Conservation (phyloP, 2,888 invertebrate species). For the Orthosia incerta region DNA sequence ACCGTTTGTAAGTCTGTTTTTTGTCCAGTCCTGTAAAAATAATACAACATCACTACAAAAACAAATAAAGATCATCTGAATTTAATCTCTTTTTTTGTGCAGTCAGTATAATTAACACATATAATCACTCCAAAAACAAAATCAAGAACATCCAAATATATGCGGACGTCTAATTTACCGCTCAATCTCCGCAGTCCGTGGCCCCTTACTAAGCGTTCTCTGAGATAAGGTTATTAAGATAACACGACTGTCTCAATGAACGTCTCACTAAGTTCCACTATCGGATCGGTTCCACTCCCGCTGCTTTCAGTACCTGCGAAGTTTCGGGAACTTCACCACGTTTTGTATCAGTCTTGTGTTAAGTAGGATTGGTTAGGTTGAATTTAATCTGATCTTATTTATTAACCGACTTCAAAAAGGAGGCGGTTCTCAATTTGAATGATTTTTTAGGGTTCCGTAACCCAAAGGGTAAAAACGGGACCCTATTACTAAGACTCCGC, state of each 20-base stretch:
- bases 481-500: too few species aligned
- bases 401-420: too few species aligned
- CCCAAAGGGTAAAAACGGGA: too few species aligned
- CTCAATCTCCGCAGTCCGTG: slow-evolving; percentile 19
- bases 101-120: background rate
- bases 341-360: slow-evolving; percentile 19
- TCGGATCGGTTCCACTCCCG: too few species aligned
- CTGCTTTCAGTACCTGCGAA: slow-evolving; percentile 31
- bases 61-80: too few species aligned
- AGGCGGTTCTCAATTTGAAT: too few species aligned
- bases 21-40: too few species aligned
- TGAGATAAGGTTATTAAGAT: slow-evolving; percentile 63
- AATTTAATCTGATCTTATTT: background rate
- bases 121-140: slow-evolving; percentile 8
- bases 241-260: slow-evolving; percentile 51
- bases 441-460: too few species aligned
- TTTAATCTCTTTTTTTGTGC: background rate
- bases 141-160: background rate
- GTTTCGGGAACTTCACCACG: slow-evolving; percentile 15
- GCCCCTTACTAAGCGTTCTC: slow-evolving; percentile 41
- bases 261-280: slow-evolving; percentile 45
- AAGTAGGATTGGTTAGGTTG: background rate
- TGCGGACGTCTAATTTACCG: slow-evolving; percentile 19
- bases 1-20: too few species aligned
- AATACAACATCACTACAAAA: too few species aligned